Evolutionary conservation across 64 coral and sea anemone species (phyloP).

Genomic region (Astreopora myriophthalma): DNA sequence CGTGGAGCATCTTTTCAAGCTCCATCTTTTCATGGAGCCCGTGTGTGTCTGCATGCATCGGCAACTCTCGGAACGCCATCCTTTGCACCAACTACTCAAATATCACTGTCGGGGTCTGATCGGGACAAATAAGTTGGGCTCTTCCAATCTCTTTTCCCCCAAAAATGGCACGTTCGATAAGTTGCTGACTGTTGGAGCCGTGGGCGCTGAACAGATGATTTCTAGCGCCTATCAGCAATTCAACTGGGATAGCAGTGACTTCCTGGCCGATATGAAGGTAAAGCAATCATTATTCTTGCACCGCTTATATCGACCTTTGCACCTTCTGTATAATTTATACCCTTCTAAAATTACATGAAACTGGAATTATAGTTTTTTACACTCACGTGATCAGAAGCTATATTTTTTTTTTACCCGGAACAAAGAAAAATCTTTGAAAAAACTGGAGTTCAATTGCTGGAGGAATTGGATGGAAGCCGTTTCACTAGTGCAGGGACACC

Average conservation of each 20-base stretch:
- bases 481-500: no score
- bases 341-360: no score
- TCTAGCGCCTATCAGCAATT: background rate
- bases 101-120: constrained; percentile 56
- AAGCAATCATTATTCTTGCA: background rate
- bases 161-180: constrained; percentile 40
- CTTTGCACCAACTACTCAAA: constrained; percentile 56
- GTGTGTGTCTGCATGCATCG: constrained; percentile 53
- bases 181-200: background rate
- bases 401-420: no score
- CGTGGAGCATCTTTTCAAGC: constrained; percentile 52
- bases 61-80: constrained; percentile 36
- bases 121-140: constrained; percentile 56
- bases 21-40: constrained; percentile 68
- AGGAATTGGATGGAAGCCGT: no score
- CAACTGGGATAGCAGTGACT: constrained; percentile 40
- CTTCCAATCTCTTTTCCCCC: constrained; percentile 7
- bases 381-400: no score
- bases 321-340: no score
- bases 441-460: no score
- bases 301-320: no score
- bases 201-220: constrained; percentile 29
- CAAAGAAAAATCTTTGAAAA: no score
- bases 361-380: no score
- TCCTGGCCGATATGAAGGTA: constrained; percentile 49